These are phyloP conservation scores for Hycleus cichorii DNA, from an alignment of 1,140 invertebrate species.

Conservation along the genomic window DNA sequence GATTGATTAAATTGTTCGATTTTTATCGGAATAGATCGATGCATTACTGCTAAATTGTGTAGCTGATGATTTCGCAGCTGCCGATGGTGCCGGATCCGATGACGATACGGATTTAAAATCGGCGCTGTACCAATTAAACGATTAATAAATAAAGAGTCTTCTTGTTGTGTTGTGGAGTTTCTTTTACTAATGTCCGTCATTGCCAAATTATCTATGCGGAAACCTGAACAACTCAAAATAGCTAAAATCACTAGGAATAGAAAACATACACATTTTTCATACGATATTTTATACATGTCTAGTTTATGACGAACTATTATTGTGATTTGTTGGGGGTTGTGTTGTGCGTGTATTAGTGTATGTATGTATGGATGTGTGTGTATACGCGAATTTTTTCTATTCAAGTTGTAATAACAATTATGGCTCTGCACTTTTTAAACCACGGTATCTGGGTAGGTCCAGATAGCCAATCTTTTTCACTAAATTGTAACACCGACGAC, in stretches of 20 bases:
- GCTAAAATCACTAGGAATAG: conserved; percentile 39
- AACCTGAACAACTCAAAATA: conserved; percentile 39
- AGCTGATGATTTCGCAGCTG: conserved; percentile 8
- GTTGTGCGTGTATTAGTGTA: no score
- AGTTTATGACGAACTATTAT: conserved; percentile 2
- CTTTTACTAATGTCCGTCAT: conserved; percentile 32
- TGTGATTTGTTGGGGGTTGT: background rate
- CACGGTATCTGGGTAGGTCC: conserved; percentile 30
- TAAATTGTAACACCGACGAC: conserved; percentile 10
- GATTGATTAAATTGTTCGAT: conserved; percentile 1
- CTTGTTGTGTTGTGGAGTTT: conserved; percentile 22
- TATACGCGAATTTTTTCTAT: background rate
- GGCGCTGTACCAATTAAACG: no score
- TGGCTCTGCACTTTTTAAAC: conserved; percentile 12
- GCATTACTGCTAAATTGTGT: background rate
- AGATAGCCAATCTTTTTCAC: conserved; percentile 6
- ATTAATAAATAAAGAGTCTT: background rate
- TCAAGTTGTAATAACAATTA: conserved; percentile 14
- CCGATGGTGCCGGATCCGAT: conserved; percentile 15
- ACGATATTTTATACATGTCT: conserved; percentile 41
- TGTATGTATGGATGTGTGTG: background rate
- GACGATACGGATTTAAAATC: background rate
- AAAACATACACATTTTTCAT: conserved; percentile 41
- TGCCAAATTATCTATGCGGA: conserved; percentile 38
- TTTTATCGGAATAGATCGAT: background rate